phyloP scores from a whole-genome alignment of 2,888 invertebrate genomes.

The Limnephilus auricula region DNA sequence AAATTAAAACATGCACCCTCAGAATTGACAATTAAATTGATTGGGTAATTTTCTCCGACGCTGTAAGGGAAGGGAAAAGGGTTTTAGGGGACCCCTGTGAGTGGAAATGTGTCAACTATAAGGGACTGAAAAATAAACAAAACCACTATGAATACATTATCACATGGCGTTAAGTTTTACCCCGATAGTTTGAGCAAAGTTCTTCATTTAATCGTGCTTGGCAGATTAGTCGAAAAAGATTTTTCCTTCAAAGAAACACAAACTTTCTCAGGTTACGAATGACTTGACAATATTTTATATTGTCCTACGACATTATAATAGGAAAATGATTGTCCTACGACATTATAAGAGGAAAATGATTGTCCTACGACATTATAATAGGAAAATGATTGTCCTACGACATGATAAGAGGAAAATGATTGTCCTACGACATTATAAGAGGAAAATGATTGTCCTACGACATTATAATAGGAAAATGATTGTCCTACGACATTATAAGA shows the following conservation, averaged over 20 bases:
- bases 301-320: background rate
- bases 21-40: background rate
- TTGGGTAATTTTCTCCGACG: background rate
- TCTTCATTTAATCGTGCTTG: background rate
- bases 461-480: no score
- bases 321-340: no score
- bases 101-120: background rate
- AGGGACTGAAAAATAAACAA: background rate
- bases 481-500: no score
- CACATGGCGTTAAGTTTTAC: background rate
- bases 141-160: background rate
- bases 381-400: no score
- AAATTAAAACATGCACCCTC: conserved; percentile 22
- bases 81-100: conserved; percentile 1
- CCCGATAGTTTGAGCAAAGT: background rate
- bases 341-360: no score
- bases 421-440: no score
- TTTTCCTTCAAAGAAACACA: background rate
- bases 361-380: no score
- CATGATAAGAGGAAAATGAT: no score
- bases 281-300: background rate
- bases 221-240: background rate
- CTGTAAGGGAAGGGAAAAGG: background rate
- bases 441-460: no score
- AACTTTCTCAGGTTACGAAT: background rate